Base-by-base conservation (phyloP, 2,797 vertebrate genomes). In the Centropyge bicolor region DNA sequence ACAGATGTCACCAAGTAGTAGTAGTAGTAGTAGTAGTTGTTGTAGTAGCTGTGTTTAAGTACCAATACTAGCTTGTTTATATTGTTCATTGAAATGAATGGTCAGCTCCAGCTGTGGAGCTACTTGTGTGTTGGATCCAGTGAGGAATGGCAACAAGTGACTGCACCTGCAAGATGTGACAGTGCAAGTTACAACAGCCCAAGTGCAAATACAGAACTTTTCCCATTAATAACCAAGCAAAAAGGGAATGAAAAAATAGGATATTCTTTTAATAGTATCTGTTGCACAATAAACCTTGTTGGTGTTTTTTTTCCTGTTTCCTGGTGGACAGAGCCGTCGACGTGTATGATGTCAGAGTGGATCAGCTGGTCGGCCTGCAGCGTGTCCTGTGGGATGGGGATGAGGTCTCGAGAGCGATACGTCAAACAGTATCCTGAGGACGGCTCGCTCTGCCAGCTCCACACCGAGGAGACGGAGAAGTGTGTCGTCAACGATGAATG, bases 301-400 rank as follows among this genome's bases (percentile, higher is more conserved):
- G 0, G 46, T 36, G 38, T 55, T 5, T 40, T 46, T 45, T 48
- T 13, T 17, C 6, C 45, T 13, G 14, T 7, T 16, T 70, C 38
- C 76, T 51, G 49, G 40, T 40, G 82, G 5, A 51, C 87, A 95
- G 98, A 99, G 74, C 92, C 95, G 0, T 98, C 97, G 20, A 96
- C 97, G 0, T 99, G 98, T 83, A 99, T 98, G 96, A 98, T 99
- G 98, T 99, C 98, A 0, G 98, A 99, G 91, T 99, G 98, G 98
- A 99, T 99, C 92, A 97, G 96, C 24, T 99, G 98, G 98, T 99
- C 98, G 1, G 96, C 98, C 65, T 99, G 98, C 94, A 99, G 97
- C 2, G 93, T 95, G 52, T 97, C 98, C 51, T 99, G 98, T 1
- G 98, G 98, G 45, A 96, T 96, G 94, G 98, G 98, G 27, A 97